phyloP scores from a whole-genome alignment of 1,140 invertebrate species.

The Berghia stephanieae region DNA sequence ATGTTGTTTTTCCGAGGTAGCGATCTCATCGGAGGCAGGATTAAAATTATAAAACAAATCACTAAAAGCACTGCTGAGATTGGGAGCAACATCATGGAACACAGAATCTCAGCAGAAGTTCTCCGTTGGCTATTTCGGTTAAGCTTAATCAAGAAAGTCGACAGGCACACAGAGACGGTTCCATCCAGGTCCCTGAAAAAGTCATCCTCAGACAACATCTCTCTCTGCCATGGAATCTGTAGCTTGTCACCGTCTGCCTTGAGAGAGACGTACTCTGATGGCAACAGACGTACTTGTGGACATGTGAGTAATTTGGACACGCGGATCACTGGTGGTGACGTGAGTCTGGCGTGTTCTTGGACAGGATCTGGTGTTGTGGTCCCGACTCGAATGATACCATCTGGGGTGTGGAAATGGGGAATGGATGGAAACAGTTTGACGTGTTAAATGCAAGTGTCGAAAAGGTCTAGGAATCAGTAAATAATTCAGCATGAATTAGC shows the following conservation, averaged over 20 bases:
- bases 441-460: too few relatives aligned
- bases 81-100: neutral
- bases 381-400: conserved; percentile 11
- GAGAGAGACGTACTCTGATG: neutral
- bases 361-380: conserved; percentile 24
- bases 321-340: neutral
- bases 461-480: too few relatives aligned
- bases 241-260: neutral
- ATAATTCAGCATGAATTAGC: too few relatives aligned
- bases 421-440: too few relatives aligned
- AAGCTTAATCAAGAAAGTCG: conserved; percentile 1
- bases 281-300: neutral
- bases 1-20: conserved; percentile 29
- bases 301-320: conserved; percentile 14
- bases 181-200: conserved; percentile 6
- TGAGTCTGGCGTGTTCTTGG: neutral
- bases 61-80: conserved; percentile 20
- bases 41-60: neutral
- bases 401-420: too few relatives aligned
- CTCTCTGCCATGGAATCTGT: neutral
- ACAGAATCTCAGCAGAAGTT: neutral
- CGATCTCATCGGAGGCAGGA: neutral
- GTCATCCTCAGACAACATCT: neutral
- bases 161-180: conserved; percentile 20
- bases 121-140: neutral